phyloP scores from a whole-genome alignment of 2,113 vertebrate genomes.

The Corythornis vintsioides region DNA sequence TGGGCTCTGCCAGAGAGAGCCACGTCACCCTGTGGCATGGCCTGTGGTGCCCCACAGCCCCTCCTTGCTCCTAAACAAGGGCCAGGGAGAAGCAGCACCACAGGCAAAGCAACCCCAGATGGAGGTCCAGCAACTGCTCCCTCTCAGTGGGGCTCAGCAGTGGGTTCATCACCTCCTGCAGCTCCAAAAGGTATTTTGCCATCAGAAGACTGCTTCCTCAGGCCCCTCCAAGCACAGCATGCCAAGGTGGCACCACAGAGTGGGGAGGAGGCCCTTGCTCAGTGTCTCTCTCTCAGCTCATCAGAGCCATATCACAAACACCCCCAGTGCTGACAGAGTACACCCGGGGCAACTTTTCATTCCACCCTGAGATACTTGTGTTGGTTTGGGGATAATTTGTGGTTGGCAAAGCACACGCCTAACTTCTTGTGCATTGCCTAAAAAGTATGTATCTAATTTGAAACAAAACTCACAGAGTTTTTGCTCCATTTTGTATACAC shows the following conservation, averaged over 20 bases:
- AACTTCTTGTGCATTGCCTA: constrained; percentile 21
- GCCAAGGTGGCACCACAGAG: fast-evolving
- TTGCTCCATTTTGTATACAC: not conserved
- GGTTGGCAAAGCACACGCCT: constrained; percentile 6
- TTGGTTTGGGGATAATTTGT: not conserved
- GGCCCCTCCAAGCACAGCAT: not conserved
- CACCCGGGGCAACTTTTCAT: not conserved
- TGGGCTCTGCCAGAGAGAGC: not conserved
- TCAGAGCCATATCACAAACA: not conserved
- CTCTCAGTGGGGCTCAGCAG: not conserved
- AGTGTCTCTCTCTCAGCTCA: not conserved
- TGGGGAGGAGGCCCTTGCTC: fast-evolving
- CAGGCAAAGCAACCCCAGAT: fast-evolving
- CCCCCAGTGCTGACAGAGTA: not conserved
- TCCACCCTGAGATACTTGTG: not conserved
- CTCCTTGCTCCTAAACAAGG: fast-evolving
- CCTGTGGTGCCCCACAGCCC: not conserved
- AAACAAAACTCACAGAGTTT: not conserved
- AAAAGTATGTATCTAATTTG: not conserved
- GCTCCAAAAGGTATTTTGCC: not conserved
- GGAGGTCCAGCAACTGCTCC: not conserved
- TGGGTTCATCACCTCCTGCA: not conserved
- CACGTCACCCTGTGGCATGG: fast-evolving
- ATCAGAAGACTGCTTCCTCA: fast-evolving
- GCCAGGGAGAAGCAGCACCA: not conserved